phyloP scores from a whole-genome alignment of 1,140 invertebrate genomes.

The Drosophila nigromelanica region DNA sequence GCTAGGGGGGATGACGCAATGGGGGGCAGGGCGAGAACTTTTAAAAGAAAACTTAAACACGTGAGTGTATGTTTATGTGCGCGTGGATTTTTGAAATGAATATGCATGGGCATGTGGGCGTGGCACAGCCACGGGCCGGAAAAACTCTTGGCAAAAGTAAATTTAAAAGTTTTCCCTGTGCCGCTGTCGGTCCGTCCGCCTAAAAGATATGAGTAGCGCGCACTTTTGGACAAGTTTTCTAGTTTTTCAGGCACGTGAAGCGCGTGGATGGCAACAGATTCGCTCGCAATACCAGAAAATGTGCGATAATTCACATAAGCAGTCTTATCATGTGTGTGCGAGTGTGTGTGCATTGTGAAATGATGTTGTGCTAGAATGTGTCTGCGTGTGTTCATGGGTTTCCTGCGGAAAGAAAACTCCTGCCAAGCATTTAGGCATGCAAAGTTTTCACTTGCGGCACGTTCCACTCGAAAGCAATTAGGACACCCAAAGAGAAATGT shows the following conservation, averaged over 20 bases:
- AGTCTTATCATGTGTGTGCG: slow-evolving; percentile 69
- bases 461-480: slow-evolving; percentile 74
- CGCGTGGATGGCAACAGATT: slow-evolving; percentile 45
- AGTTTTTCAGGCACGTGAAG: slow-evolving; percentile 53
- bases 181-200: slow-evolving; percentile 46
- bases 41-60: slow-evolving; percentile 66
- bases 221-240: slow-evolving; percentile 80
- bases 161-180: slow-evolving; percentile 79
- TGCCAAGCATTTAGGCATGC: slow-evolving; percentile 68
- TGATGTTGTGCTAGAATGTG: slow-evolving; percentile 37
- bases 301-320: slow-evolving; percentile 81
- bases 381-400: slow-evolving; percentile 32
- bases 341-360: slow-evolving; percentile 43
- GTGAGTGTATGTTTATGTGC: slow-evolving; percentile 41
- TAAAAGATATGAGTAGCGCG: slow-evolving; percentile 70
- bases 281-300: slow-evolving; percentile 60
- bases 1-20: no score
- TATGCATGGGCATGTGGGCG: slow-evolving; percentile 55
- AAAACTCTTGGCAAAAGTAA: slow-evolving; percentile 82
- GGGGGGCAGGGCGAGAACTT: slow-evolving; percentile 46
- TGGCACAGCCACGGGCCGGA: slow-evolving; percentile 30
- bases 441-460: slow-evolving; percentile 70
- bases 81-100: slow-evolving; percentile 73
- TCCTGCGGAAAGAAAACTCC: slow-evolving; percentile 71
- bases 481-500: slow-evolving; percentile 46